Percentiles rank a stretch among this genome's conserved stretches.
phyloP scores from a whole-genome alignment of 2,888 invertebrate species.

The Agrotis segetum region DNA sequence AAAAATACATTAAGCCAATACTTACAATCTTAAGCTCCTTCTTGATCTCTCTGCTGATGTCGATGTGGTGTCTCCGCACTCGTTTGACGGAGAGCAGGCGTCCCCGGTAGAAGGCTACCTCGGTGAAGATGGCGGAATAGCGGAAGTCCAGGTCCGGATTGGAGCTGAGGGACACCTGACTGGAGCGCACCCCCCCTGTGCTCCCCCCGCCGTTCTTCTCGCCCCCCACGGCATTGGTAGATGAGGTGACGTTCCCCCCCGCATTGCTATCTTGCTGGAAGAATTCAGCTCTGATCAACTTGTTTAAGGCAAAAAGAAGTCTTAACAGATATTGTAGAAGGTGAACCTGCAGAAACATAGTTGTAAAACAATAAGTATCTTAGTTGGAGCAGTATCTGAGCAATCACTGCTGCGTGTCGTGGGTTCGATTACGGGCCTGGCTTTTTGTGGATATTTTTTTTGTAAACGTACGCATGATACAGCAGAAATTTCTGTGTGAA shows the following conservation, averaged over 20 bases:
- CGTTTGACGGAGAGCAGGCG: constrained; percentile 96
- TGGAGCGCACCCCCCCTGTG: constrained; percentile 92
- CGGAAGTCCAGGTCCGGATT: constrained; percentile 97
- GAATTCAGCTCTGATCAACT: constrained; percentile 89
- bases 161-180: constrained; percentile 97
- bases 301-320: constrained; percentile 48
- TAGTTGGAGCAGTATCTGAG: not conserved
- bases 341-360: not conserved
- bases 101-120: constrained; percentile 97
- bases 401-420: no score
- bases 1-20: constrained; percentile 33
- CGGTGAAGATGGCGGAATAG: constrained; percentile 97
- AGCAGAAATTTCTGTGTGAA: no score
- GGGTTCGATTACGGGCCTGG: no score
- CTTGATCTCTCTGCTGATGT: constrained; percentile 97
- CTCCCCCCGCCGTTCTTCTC: constrained; percentile 82
- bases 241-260: constrained; percentile 96
- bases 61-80: constrained; percentile 96
- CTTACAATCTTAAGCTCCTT: constrained; percentile 97
- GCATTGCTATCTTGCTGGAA: constrained; percentile 90
- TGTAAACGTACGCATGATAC: no score
- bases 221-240: constrained; percentile 93
- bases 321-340: not conserved
- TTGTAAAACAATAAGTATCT: no score
- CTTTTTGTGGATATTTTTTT: no score